Conservation (phyloP, 2,797 vertebrate genomes). For the Halcyon smyrnensis region DNA sequence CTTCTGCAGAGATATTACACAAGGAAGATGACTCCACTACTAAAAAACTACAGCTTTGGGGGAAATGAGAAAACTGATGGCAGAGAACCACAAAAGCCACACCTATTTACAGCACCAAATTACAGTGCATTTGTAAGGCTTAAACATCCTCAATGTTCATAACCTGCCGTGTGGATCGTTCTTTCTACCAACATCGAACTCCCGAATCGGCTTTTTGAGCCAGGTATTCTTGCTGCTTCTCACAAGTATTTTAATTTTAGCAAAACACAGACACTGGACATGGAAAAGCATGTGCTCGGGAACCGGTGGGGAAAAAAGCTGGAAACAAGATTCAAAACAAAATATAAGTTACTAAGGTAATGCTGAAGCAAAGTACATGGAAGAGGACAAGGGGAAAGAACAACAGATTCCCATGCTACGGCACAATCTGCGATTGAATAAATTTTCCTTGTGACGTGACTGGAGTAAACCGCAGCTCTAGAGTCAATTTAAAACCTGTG, state of each 20-base stretch:
- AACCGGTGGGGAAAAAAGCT: neutral
- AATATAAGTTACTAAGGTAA: neutral
- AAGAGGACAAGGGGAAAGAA: neutral
- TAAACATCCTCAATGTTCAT: fast-evolving
- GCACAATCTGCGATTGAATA: neutral
- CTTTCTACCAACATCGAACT: neutral
- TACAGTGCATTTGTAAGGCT: neutral
- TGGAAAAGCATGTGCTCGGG: neutral
- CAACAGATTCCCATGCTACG: neutral
- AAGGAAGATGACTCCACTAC: neutral
- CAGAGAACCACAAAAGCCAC: neutral
- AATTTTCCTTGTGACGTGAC: neutral
- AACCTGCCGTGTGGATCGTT: neutral
- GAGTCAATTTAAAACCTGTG: constrained; percentile 24
- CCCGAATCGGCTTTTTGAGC: neutral
- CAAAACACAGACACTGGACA: neutral
- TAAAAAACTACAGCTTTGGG: fast-evolving
- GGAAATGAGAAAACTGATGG: neutral
- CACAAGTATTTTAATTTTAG: neutral
- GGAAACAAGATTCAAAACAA: neutral
- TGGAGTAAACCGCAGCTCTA: neutral
- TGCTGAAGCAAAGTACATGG: neutral
- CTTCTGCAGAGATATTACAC: neutral
- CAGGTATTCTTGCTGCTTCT: neutral
- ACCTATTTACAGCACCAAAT: neutral